Percentiles rank a stretch among this genome's conserved stretches.
Conservation (phyloP, 1,140 invertebrate species). For the Rhizoglyphus robini region DNA sequence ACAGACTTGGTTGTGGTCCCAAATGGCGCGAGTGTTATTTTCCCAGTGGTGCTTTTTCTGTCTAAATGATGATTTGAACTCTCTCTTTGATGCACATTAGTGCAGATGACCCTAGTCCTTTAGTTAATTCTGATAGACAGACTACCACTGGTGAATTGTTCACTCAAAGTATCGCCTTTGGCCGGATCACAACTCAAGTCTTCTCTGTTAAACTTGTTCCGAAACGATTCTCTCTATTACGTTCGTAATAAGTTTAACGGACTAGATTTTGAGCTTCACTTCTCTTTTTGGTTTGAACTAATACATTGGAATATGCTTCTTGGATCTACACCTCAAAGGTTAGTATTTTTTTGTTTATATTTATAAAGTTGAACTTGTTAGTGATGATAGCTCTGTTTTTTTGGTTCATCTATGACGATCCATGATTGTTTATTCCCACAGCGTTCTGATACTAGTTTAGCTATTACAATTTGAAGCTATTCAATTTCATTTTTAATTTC, state of each 20-base stretch:
- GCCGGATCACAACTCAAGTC: neutral
- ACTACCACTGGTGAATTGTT: neutral
- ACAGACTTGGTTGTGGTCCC: neutral
- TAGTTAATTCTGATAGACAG: constrained; percentile 6
- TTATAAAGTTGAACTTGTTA: neutral
- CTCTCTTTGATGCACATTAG: constrained; percentile 3
- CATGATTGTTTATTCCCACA: neutral
- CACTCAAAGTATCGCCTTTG: neutral
- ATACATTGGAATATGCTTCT: too few relatives aligned
- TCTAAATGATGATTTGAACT: constrained; percentile 13
- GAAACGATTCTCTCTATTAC: neutral
- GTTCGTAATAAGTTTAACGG: constrained; percentile 19
- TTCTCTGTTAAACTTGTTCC: constrained; percentile 17
- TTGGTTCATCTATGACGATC: neutral
- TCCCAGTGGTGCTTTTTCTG: neutral
- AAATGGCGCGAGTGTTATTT: neutral
- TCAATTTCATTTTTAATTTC: too few relatives aligned
- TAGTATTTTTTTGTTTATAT: neutral
- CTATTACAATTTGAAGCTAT: too few relatives aligned
- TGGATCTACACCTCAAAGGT: too few relatives aligned
- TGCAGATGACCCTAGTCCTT: neutral
- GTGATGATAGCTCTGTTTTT: neutral
- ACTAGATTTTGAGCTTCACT: constrained; percentile 1
- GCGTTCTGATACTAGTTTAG: neutral
- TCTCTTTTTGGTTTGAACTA: neutral